phyloP scores from a whole-genome alignment of 2,113 vertebrate genomes.

The Pygoscelis adeliae region DNA sequence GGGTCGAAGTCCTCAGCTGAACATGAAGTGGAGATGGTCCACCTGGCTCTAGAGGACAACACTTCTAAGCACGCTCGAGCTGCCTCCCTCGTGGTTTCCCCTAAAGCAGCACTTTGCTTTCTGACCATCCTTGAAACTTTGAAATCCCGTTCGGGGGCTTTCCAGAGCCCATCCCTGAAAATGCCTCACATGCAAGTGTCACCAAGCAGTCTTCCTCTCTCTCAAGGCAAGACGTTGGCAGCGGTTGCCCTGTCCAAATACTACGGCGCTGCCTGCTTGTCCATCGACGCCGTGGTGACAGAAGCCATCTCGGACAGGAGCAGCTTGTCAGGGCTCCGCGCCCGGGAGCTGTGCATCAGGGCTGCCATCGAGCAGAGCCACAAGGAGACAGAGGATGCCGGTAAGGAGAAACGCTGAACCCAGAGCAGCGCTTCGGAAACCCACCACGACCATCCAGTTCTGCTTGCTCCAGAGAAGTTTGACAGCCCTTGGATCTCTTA shows the following conservation, averaged over 20 bases:
- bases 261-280: constrained; percentile 77
- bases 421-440: background rate
- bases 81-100: background rate
- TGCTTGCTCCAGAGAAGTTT: background rate
- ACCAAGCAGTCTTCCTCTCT: background rate
- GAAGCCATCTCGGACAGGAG: constrained; percentile 75
- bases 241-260: constrained; percentile 73
- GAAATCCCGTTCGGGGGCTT: background rate
- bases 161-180: background rate
- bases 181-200: background rate
- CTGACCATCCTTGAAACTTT: background rate
- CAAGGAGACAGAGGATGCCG: constrained; percentile 56
- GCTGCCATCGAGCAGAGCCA: constrained; percentile 67
- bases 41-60: background rate
- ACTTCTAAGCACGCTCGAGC: background rate
- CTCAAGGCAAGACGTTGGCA: constrained; percentile 77
- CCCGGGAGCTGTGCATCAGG: constrained; percentile 76
- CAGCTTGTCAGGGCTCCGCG: constrained; percentile 63
- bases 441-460: background rate
- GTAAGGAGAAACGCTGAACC: constrained; percentile 55
- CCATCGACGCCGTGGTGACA: constrained; percentile 78
- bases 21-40: background rate
- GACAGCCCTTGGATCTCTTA: background rate
- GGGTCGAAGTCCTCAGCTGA: background rate
- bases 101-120: background rate